A percentile compares a stretch with the other conserved stretches of the same genome.
phyloP scores from a whole-genome alignment of 2,888 invertebrate species.

The Athetis lepigone region DNA sequence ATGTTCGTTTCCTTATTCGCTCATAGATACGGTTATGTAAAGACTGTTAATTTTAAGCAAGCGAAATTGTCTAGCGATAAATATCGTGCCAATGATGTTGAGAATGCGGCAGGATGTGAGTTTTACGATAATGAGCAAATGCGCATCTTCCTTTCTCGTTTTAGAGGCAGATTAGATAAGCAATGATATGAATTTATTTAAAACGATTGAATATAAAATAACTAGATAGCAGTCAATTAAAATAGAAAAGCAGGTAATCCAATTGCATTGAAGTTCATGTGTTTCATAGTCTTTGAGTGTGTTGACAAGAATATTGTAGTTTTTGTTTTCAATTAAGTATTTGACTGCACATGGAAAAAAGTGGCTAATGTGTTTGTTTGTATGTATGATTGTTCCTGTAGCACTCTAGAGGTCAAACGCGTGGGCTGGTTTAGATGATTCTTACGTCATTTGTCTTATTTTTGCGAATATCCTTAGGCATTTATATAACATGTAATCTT shows the following conservation, averaged over 20 bases:
- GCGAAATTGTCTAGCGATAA: constrained; percentile 55
- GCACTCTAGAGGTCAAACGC: too few species aligned
- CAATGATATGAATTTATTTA: constrained; percentile 36
- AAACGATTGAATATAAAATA: constrained; percentile 13
- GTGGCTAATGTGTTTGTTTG: too few species aligned
- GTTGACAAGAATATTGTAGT: neutral
- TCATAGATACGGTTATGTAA: constrained; percentile 40
- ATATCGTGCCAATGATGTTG: constrained; percentile 46
- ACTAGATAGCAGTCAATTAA: constrained; percentile 2
- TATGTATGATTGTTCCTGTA: too few species aligned
- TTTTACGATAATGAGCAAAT: constrained; percentile 53
- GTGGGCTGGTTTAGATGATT: too few species aligned
- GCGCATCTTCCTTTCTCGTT: constrained; percentile 37
- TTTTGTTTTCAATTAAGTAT: too few species aligned
- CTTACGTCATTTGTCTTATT: too few species aligned
- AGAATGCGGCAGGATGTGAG: constrained; percentile 47
- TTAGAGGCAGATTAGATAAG: constrained; percentile 32
- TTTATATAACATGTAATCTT: too few species aligned
- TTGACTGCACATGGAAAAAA: too few species aligned
- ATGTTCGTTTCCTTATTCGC: constrained; percentile 47
- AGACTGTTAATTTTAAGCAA: constrained; percentile 54
- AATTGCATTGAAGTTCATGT: neutral
- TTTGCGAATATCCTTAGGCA: too few species aligned
- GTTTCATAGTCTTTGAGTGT: neutral
- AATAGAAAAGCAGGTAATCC: neutral